Evolutionary conservation across 2,113 vertebrate species (phyloP).

Genomic region (Ascaphus truei): DNA sequence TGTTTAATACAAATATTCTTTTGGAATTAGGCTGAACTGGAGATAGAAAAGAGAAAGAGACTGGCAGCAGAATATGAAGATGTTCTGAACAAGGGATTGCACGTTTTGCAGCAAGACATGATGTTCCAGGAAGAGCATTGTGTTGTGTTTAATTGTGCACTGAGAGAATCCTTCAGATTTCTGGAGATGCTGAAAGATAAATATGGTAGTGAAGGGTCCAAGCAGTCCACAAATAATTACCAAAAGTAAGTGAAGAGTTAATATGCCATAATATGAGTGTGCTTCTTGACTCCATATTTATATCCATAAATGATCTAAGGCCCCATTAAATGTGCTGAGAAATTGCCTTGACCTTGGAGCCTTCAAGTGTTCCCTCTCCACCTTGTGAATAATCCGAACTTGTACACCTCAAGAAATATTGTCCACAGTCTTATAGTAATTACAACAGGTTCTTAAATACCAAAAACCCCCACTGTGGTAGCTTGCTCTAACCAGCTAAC

Average conservation of each 20-base stretch:
- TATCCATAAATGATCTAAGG: too few species aligned
- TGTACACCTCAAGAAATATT: too few species aligned
- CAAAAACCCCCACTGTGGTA: too few species aligned
- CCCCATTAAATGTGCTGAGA: too few species aligned
- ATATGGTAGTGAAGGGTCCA: background rate
- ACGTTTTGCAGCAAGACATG: constrained; percentile 53
- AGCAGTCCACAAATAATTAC: background rate
- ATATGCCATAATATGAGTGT: background rate
- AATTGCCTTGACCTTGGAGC: too few species aligned
- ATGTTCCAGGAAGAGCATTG: constrained; percentile 53
- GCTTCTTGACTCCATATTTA: too few species aligned
- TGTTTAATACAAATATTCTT: background rate
- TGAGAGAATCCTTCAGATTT: constrained; percentile 43
- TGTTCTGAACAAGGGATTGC: constrained; percentile 62
- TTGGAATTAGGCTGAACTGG: constrained; percentile 59
- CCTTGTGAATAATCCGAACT: too few species aligned
- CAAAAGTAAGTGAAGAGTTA: constrained; percentile 35
- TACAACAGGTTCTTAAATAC: too few species aligned
- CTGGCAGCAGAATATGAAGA: constrained; percentile 62
- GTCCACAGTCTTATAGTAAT: too few species aligned
- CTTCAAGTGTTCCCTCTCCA: too few species aligned
- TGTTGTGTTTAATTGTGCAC: constrained; percentile 42
- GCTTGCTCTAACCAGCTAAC: too few species aligned
- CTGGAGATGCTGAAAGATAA: constrained; percentile 28
- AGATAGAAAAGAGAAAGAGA: constrained; percentile 56